phyloP scores from a whole-genome alignment of 2,113 vertebrate species.

The Erinaceus europaeus region DNA sequence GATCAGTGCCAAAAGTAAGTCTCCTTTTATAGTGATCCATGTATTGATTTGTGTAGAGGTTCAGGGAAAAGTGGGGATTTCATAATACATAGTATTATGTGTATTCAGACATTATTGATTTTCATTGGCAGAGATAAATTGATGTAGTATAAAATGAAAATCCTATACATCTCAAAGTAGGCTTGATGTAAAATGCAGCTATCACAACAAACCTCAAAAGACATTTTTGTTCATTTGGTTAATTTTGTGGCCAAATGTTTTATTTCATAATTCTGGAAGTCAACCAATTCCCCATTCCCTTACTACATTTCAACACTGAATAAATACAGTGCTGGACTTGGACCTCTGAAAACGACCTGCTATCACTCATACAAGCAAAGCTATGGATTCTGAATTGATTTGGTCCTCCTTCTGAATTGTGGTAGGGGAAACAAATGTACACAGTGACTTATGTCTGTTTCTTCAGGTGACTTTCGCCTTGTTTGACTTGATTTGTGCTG shows the following conservation, averaged over 20 bases:
- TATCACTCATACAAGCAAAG: conserved; percentile 62
- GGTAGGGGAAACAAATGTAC: conserved; percentile 69
- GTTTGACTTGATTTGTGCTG: conserved; percentile 66
- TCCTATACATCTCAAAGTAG: conserved; percentile 20
- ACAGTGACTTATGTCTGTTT: conserved; percentile 73
- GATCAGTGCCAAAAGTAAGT: conserved; percentile 37
- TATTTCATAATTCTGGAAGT: conserved; percentile 72
- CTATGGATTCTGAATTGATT: conserved; percentile 44
- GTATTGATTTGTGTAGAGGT: conserved; percentile 48
- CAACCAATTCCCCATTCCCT: conserved; percentile 58
- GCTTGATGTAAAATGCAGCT: conserved; percentile 58
- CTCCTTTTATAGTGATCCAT: conserved; percentile 19
- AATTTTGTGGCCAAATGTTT: conserved; percentile 68
- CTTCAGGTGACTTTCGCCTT: conserved; percentile 76
- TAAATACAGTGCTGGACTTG: conserved; percentile 60
- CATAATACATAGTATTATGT: neutral
- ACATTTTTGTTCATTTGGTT: conserved; percentile 65
- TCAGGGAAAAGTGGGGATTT: conserved; percentile 30
- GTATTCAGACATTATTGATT: conserved; percentile 47
- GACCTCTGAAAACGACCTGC: conserved; percentile 60
- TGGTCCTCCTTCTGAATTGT: conserved; percentile 52
- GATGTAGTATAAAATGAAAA: conserved; percentile 8
- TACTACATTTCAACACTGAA: conserved; percentile 62
- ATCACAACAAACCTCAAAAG: conserved; percentile 61
- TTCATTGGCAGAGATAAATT: conserved; percentile 34